phyloP scores from a whole-genome alignment of 2,888 invertebrate genomes.

The Tiliacea citrago region DNA sequence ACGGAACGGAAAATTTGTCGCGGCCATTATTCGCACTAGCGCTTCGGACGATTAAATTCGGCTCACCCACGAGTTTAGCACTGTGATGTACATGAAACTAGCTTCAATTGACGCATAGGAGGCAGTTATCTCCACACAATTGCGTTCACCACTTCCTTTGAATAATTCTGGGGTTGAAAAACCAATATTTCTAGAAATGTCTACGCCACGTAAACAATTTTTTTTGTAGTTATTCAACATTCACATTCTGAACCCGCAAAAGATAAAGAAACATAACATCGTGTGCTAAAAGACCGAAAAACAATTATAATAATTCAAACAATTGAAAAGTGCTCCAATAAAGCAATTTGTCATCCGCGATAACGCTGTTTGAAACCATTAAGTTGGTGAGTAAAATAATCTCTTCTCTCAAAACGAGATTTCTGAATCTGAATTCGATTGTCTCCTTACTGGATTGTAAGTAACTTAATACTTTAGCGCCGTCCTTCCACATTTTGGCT shows the following conservation, averaged over 20 bases:
- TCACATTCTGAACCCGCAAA: slow-evolving; percentile 5
- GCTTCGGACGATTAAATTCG: slow-evolving; percentile 88
- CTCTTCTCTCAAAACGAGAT: slow-evolving; percentile 74
- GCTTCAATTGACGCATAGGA: slow-evolving; percentile 65
- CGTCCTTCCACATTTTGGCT: slow-evolving; percentile 79
- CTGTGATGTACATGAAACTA: slow-evolving; percentile 70
- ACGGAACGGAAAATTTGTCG: slow-evolving; percentile 89
- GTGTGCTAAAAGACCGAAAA: slow-evolving; percentile 34
- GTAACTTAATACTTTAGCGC: slow-evolving; percentile 83
- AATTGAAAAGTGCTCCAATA: slow-evolving; percentile 66
- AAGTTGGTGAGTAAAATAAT: slow-evolving; percentile 82
- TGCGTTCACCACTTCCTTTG: slow-evolving; percentile 54
- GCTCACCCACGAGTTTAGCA: slow-evolving; percentile 78
- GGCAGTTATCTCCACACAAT: slow-evolving; percentile 52
- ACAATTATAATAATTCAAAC: slow-evolving; percentile 57
- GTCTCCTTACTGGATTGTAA: slow-evolving; percentile 74
- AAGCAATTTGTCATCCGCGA: slow-evolving; percentile 80
- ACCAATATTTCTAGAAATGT: slow-evolving; percentile 18
- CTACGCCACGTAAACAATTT: background rate
- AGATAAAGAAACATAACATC: slow-evolving; percentile 11
- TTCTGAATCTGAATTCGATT: slow-evolving; percentile 78
- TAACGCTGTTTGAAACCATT: slow-evolving; percentile 80
- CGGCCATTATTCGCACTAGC: slow-evolving; percentile 87
- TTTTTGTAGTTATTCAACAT: slow-evolving; percentile 25
- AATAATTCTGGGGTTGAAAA: slow-evolving; percentile 31